Conservation (phyloP, 1,140 invertebrate genomes). For the Leptopilina boulardi region DNA sequence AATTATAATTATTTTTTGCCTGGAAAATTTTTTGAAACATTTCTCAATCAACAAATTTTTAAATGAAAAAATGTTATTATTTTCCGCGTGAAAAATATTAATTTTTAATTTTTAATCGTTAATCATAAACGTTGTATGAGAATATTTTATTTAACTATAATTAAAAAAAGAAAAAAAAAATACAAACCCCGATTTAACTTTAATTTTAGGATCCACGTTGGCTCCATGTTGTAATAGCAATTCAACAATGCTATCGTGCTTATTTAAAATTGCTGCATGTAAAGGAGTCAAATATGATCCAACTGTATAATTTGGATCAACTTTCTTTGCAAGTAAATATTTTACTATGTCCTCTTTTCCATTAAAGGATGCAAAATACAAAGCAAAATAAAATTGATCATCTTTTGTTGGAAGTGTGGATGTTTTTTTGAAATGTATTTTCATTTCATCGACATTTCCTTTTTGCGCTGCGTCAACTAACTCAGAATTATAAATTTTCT, state of each 20-base stretch:
- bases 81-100: too few relatives aligned
- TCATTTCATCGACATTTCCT: background rate
- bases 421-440: background rate
- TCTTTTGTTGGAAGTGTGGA: background rate
- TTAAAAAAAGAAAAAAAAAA: background rate
- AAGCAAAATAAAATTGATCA: slow-evolving; percentile 1
- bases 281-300: background rate
- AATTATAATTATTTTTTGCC: too few relatives aligned
- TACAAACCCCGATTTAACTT: background rate
- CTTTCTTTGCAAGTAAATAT: background rate
- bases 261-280: background rate
- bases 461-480: background rate
- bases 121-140: too few relatives aligned
- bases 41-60: too few relatives aligned
- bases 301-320: background rate
- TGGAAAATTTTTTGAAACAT: too few relatives aligned
- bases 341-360: background rate
- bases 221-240: background rate
- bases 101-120: too few relatives aligned
- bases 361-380: background rate
- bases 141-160: too few relatives aligned
- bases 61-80: too few relatives aligned
- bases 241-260: background rate
- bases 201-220: background rate
- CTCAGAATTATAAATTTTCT: background rate